These are phyloP conservation scores for Tenthredo mesomela DNA, from an alignment of 2,888 invertebrate species.

Conservation along the genomic window DNA sequence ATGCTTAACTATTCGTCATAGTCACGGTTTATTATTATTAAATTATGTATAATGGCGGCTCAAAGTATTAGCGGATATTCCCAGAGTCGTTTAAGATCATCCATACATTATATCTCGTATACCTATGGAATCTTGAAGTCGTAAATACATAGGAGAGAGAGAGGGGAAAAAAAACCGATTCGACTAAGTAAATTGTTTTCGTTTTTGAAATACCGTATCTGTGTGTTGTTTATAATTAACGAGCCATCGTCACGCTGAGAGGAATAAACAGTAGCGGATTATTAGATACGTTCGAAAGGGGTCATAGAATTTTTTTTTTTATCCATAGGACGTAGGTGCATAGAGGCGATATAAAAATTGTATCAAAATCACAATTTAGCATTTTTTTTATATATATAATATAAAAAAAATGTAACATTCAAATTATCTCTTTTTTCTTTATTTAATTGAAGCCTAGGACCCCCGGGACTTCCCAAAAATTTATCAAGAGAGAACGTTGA, in stretches of 20 bases:
- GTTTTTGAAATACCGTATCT: background rate
- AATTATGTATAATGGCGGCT: background rate
- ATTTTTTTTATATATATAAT: too few relatives aligned
- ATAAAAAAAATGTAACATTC: too few relatives aligned
- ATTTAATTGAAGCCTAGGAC: too few relatives aligned
- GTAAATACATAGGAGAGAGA: background rate
- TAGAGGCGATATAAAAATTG: background rate
- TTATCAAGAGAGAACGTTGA: background rate
- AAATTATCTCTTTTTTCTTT: too few relatives aligned
- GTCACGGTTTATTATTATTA: background rate
- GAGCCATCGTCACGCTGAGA: background rate
- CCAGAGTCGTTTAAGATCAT: background rate
- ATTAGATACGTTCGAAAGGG: background rate
- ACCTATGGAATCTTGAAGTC: background rate
- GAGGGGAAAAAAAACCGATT: background rate
- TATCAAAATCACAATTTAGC: too few relatives aligned
- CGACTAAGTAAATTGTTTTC: background rate
- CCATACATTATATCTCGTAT: background rate
- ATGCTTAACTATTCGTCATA: background rate
- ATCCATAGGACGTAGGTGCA: background rate
- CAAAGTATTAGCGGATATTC: background rate
- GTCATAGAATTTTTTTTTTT: background rate
- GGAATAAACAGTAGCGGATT: background rate
- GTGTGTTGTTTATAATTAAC: background rate
- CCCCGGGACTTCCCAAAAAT: too few relatives aligned